A percentile compares a stretch with the other conserved stretches of the same genome.
Conservation (phyloP, 2,888 invertebrate genomes). For the Drosophila hamatofila region DNA sequence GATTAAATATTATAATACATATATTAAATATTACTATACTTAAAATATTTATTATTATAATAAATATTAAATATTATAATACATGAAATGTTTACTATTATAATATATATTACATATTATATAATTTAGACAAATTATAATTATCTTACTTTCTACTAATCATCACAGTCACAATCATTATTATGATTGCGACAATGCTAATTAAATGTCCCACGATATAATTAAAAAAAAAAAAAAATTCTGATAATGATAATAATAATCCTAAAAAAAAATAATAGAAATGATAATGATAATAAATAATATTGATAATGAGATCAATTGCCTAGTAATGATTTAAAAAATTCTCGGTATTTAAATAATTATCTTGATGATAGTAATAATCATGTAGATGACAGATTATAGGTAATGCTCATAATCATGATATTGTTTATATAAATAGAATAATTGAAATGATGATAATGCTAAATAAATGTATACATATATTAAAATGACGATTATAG, state of each 20-base stretch:
- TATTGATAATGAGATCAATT: neutral
- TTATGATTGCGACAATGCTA: no score
- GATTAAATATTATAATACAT: no score
- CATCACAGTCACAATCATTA: no score
- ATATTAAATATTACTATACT: no score
- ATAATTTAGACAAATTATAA: no score
- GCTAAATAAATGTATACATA: no score
- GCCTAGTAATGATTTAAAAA: neutral
- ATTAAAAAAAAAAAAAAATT: no score
- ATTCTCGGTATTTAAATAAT: no score
- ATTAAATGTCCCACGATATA: no score
- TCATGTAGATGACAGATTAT: neutral
- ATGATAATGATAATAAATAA: conserved; percentile 1
- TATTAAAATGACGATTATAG: neutral
- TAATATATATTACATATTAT: neutral
- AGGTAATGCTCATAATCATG: neutral
- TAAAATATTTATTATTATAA: no score
- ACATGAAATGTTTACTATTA: neutral
- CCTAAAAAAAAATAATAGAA: neutral
- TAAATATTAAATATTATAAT: no score
- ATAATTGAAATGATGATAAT: neutral
- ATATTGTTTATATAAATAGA: neutral
- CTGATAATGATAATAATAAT: neutral
- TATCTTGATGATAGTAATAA: neutral
- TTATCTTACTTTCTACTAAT: no score